phyloP scores from a whole-genome alignment of 2,888 invertebrate species.

The Dolichopus griseipennis region DNA sequence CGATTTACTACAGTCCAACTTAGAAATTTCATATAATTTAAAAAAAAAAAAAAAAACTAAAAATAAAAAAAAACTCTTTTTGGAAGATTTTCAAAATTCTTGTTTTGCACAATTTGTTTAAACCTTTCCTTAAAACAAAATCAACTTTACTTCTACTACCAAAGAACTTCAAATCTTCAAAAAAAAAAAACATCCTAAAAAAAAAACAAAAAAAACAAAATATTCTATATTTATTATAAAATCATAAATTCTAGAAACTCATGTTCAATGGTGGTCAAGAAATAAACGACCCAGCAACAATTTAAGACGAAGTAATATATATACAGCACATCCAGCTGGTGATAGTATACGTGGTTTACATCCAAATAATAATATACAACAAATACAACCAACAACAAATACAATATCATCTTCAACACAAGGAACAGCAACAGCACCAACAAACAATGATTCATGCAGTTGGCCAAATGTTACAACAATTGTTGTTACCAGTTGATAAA shows the following conservation, averaged over 20 bases:
- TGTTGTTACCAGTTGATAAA: slow-evolving; percentile 41
- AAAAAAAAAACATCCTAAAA: not conserved
- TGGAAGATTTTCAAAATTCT: not conserved
- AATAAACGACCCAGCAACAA: slow-evolving; percentile 42
- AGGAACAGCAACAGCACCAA: slow-evolving; percentile 19
- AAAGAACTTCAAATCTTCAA: too few relatives aligned
- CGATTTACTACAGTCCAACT: slow-evolving; percentile 23
- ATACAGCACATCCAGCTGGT: slow-evolving; percentile 40
- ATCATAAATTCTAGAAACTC: slow-evolving; percentile 33
- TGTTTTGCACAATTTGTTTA: not conserved
- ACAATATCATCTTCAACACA: slow-evolving; percentile 13
- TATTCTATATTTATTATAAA: slow-evolving; percentile 8
- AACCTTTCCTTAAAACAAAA: too few relatives aligned
- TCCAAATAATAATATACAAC: slow-evolving; percentile 25
- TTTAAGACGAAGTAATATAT: slow-evolving; percentile 41
- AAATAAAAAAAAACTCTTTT: not conserved
- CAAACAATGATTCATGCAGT: slow-evolving; percentile 29
- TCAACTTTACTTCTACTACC: too few relatives aligned
- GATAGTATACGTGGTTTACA: slow-evolving; percentile 41
- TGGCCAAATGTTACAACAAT: slow-evolving; percentile 36
- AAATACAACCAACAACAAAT: slow-evolving; percentile 13
- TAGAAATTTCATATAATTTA: not conserved
- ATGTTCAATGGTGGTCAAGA: slow-evolving; percentile 44
- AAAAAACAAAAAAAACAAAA: slow-evolving; percentile 5
- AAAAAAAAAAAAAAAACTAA: not conserved